Evolutionary conservation across 2,113 vertebrate species (phyloP).

Genomic region (Hippocampus barbouri): DNA sequence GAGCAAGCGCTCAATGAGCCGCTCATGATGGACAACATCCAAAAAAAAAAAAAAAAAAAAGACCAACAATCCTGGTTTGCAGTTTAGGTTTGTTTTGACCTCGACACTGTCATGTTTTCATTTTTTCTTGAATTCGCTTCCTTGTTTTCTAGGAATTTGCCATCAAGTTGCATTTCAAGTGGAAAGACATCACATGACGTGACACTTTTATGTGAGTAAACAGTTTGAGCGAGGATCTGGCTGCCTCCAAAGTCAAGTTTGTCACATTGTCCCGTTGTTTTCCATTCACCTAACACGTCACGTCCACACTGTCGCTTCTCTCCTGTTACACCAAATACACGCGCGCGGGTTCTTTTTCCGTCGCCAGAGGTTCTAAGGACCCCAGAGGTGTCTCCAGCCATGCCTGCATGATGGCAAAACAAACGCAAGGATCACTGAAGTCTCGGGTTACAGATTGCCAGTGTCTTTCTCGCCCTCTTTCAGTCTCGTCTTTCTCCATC

Average conservation of each 20-base stretch:
- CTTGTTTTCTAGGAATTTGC: too few species aligned
- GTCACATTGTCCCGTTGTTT: too few species aligned
- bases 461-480: conserved; percentile 65
- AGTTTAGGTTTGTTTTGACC: background rate
- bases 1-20: conserved; percentile 1
- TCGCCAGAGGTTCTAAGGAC: background rate
- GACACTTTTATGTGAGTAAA: too few species aligned
- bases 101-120: background rate
- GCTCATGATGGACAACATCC: background rate
- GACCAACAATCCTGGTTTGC: background rate
- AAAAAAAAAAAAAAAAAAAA: background rate
- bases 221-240: too few species aligned
- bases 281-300: too few species aligned
- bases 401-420: background rate
- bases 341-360: background rate
- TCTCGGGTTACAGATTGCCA: conserved; percentile 61
- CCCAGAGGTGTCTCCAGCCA: background rate
- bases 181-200: too few species aligned
- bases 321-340: background rate
- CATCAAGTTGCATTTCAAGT: too few species aligned
- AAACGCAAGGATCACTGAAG: background rate
- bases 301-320: too few species aligned
- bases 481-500: conserved; percentile 49
- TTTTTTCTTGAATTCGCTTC: background rate
- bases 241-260: too few species aligned